These are phyloP conservation scores for Lepidocyrtinus sp. DNA, from an alignment of 2,888 invertebrate species.

Conservation along the genomic window DNA sequence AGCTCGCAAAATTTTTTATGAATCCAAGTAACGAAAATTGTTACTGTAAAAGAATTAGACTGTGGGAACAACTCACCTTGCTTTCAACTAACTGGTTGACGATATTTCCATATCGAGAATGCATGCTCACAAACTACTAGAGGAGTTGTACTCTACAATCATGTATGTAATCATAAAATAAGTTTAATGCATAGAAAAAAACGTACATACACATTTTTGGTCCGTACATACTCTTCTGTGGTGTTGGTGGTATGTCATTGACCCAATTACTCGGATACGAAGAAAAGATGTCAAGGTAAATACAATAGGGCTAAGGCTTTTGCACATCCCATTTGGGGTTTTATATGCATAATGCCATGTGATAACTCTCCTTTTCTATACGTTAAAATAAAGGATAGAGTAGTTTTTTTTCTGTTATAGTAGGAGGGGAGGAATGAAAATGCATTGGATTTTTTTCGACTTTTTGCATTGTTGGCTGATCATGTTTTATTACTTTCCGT, in stretches of 20 bases:
- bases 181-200: slow-evolving; percentile 31
- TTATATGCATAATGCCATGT: slow-evolving; percentile 30
- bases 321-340: slow-evolving; percentile 45
- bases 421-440: slow-evolving; percentile 16
- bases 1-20: slow-evolving; percentile 20
- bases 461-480: background rate
- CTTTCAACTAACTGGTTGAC: slow-evolving; percentile 41
- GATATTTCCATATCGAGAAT: background rate
- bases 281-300: slow-evolving; percentile 70
- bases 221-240: background rate
- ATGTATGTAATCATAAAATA: slow-evolving; percentile 22
- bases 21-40: background rate
- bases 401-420: background rate
- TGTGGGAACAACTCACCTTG: slow-evolving; percentile 59
- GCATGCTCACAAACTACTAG: background rate
- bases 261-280: slow-evolving; percentile 69
- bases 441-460: slow-evolving; percentile 23
- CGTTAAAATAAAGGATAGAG: background rate
- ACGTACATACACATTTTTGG: background rate
- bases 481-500: background rate
- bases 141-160: slow-evolving; percentile 21
- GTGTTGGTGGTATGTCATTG: slow-evolving; percentile 67
- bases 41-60: slow-evolving; percentile 14
- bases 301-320: slow-evolving; percentile 61
- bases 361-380: background rate